Evolutionary conservation across 2,888 invertebrate genomes (phyloP).

Genomic region (Trissolcus brochymenae): DNA sequence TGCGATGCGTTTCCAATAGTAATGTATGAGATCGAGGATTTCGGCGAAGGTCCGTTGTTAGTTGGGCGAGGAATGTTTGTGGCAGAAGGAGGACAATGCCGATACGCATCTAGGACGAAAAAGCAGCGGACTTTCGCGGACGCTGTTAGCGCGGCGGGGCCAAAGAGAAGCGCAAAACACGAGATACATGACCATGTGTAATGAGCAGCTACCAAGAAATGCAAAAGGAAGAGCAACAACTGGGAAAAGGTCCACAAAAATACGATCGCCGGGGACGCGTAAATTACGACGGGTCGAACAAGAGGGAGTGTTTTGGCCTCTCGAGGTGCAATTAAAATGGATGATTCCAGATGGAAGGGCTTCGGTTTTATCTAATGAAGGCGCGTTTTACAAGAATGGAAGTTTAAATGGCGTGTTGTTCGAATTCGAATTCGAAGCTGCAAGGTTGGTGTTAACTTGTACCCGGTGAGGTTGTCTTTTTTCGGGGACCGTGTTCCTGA

Average conservation of each 20-base stretch:
- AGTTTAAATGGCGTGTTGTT: slow-evolving; percentile 18
- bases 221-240: background rate
- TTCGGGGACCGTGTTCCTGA: background rate
- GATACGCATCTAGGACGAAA: slow-evolving; percentile 42
- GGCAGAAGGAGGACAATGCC: slow-evolving; percentile 38
- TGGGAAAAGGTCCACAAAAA: slow-evolving; percentile 7
- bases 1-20: slow-evolving; percentile 28
- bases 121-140: slow-evolving; percentile 17
- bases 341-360: slow-evolving; percentile 29
- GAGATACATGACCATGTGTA: slow-evolving; percentile 57
- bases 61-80: slow-evolving; percentile 47
- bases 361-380: slow-evolving; percentile 17
- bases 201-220: slow-evolving; percentile 44
- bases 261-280: slow-evolving; percentile 17
- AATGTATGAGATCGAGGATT: slow-evolving; percentile 46
- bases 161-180: slow-evolving; percentile 43
- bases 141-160: slow-evolving; percentile 28
- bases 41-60: slow-evolving; percentile 49
- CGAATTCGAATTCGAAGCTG: slow-evolving; percentile 4
- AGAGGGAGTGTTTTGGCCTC: background rate
- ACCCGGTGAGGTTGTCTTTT: background rate
- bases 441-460: slow-evolving; percentile 5
- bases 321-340: slow-evolving; percentile 39
- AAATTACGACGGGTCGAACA: slow-evolving; percentile 8
- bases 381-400: slow-evolving; percentile 22